These are phyloP conservation scores for Pollimyrus isidori DNA, from an alignment of 2,113 vertebrate genomes.

Conservation along the genomic window DNA sequence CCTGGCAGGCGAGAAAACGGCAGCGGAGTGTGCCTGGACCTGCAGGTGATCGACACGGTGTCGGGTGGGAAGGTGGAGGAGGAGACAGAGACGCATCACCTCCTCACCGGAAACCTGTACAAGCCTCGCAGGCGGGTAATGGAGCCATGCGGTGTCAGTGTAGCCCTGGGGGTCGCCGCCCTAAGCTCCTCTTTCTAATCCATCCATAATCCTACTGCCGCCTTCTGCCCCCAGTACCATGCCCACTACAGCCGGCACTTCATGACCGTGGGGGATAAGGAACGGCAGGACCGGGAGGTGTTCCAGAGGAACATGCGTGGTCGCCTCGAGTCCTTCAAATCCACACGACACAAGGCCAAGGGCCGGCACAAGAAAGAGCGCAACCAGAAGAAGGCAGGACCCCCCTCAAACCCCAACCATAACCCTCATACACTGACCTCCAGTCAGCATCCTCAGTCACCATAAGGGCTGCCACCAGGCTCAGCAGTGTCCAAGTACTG, in stretches of 20 bases:
- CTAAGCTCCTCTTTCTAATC: background rate
- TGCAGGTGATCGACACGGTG: slow-evolving; percentile 88
- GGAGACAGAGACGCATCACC: slow-evolving; percentile 80
- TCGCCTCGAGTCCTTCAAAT: slow-evolving; percentile 88
- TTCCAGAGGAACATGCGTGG: slow-evolving; percentile 95
- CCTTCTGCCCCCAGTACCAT: slow-evolving; percentile 68
- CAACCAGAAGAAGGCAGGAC: slow-evolving; percentile 75
- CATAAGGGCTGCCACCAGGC: background rate
- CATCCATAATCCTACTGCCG: background rate
- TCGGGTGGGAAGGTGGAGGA: slow-evolving; percentile 82
- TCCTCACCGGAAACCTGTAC: slow-evolving; percentile 87
- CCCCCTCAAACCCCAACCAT: background rate
- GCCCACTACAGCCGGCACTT: slow-evolving; percentile 94
- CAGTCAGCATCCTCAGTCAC: background rate
- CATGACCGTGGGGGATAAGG: slow-evolving; percentile 80
- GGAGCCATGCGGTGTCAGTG: background rate
- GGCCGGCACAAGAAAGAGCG: slow-evolving; percentile 76
- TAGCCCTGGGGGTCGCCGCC: background rate
- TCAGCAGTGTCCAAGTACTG: background rate
- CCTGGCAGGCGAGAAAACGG: slow-evolving; percentile 78
- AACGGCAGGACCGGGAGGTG: slow-evolving; percentile 87
- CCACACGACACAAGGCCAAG: slow-evolving; percentile 78
- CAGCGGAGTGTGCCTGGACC: slow-evolving; percentile 85
- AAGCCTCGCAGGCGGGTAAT: slow-evolving; percentile 78
- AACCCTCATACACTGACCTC: background rate